Evolutionary conservation across 2,888 invertebrate species (phyloP).

Genomic region (Cylindroiulus punctatus): DNA sequence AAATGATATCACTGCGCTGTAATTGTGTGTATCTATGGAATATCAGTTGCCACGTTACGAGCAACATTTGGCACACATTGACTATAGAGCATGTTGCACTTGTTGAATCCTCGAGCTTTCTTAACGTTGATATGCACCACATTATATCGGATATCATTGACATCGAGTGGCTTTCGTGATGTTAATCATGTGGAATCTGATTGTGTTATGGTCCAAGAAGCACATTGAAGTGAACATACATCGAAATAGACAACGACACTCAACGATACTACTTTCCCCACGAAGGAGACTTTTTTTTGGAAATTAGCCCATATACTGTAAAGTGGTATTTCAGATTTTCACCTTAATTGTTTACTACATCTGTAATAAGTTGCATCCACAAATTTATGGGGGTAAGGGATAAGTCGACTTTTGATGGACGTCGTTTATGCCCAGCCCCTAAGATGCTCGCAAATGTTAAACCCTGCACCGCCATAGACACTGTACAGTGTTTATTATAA

Average conservation of each 20-base stretch:
- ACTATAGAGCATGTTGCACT: neutral
- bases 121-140: neutral
- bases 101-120: neutral
- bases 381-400: no score
- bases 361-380: no score
- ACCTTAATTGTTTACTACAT: no score
- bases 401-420: no score
- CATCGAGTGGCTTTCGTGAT: neutral
- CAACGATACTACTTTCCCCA: neutral
- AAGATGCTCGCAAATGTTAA: no score
- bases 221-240: neutral
- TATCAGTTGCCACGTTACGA: neutral
- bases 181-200: conserved; percentile 1
- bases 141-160: neutral
- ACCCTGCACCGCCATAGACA: no score
- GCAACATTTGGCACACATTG: neutral
- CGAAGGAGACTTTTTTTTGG: neutral
- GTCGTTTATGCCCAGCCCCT: no score
- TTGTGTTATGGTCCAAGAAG: neutral
- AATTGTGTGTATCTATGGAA: neutral
- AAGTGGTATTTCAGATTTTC: no score
- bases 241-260: neutral
- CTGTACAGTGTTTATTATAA: no score
- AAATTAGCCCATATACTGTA: neutral
- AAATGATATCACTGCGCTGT: neutral